Evolutionary conservation across 1,140 invertebrate genomes (phyloP).

Genomic region (Ceratoteleas bidentatus): DNA sequence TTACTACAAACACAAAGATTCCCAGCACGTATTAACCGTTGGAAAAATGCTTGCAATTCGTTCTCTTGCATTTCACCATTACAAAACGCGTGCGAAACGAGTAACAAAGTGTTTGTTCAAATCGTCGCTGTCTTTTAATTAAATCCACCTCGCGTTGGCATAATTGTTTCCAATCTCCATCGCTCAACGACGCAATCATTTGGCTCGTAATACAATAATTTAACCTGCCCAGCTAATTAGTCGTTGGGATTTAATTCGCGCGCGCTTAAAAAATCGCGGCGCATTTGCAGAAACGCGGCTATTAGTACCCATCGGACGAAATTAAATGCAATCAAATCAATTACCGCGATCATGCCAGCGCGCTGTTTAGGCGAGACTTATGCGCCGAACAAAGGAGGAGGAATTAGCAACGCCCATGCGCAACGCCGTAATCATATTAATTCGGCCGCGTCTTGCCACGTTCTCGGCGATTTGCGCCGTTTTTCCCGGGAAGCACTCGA

Average conservation of each 20-base stretch:
- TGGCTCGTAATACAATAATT: constrained; percentile 22
- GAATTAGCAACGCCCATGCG: constrained; percentile 11
- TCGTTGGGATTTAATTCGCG: constrained; percentile 6
- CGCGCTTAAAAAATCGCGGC: constrained; percentile 15
- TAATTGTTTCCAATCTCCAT: constrained; percentile 28
- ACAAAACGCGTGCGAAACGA: background rate
- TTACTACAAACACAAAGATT: too few relatives aligned
- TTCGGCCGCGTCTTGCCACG: constrained; percentile 21
- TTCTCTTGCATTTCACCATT: too few relatives aligned
- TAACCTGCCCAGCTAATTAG: constrained; percentile 23
- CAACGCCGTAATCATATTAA: constrained; percentile 50
- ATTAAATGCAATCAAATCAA: background rate
- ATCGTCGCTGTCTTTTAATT: constrained; percentile 13
- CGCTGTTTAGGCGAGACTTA: constrained; percentile 15
- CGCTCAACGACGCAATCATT: constrained; percentile 19
- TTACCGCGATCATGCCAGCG: background rate
- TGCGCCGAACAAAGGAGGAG: constrained; percentile 21
- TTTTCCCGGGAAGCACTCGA: constrained; percentile 59
- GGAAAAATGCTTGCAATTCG: too few relatives aligned
- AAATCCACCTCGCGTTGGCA: background rate
- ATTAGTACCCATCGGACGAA: constrained; percentile 3
- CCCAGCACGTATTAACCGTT: too few relatives aligned
- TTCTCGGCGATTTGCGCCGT: constrained; percentile 34
- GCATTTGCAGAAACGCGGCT: background rate
- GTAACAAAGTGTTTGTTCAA: constrained; percentile 7